phyloP scores from a whole-genome alignment of 2,888 invertebrate genomes.

The Coleophora flavipennella region DNA sequence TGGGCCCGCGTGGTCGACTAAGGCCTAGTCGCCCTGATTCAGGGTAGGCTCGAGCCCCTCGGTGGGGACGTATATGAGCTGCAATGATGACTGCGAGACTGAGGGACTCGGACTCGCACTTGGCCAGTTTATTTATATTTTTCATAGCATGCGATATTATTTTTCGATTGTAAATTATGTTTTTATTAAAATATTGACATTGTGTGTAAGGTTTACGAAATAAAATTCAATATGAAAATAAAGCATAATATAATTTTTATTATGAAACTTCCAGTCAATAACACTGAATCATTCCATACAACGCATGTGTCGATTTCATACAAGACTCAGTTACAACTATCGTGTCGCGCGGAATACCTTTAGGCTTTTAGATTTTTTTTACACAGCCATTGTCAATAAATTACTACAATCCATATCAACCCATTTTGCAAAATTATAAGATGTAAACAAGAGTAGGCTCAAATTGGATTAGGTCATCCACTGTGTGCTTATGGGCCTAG shows the following conservation, averaged over 20 bases:
- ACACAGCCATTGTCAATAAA: conserved; percentile 71
- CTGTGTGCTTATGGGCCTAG: too few relatives aligned
- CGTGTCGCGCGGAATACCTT: conserved; percentile 47
- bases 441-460: too few relatives aligned
- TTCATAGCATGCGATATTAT: background rate
- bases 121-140: too few relatives aligned
- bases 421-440: too few relatives aligned
- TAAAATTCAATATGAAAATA: conserved; percentile 64
- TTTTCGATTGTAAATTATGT: conserved; percentile 7
- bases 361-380: conserved; percentile 58
- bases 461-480: too few relatives aligned
- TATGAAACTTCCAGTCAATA: conserved; percentile 70
- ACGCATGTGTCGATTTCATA: conserved; percentile 59
- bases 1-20: too few relatives aligned
- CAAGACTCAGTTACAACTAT: conserved; percentile 55
- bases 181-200: conserved; percentile 8
- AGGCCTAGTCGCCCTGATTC: too few relatives aligned
- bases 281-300: conserved; percentile 69
- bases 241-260: conserved; percentile 72
- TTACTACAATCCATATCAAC: conserved; percentile 21
- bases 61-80: too few relatives aligned
- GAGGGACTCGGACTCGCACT: too few relatives aligned
- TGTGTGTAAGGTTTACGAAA: conserved; percentile 24
- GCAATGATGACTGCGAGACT: too few relatives aligned
- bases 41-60: too few relatives aligned